Evolutionary conservation across 2,797 vertebrate species (phyloP).

Genomic region (Gymnodraco acuticeps): DNA sequence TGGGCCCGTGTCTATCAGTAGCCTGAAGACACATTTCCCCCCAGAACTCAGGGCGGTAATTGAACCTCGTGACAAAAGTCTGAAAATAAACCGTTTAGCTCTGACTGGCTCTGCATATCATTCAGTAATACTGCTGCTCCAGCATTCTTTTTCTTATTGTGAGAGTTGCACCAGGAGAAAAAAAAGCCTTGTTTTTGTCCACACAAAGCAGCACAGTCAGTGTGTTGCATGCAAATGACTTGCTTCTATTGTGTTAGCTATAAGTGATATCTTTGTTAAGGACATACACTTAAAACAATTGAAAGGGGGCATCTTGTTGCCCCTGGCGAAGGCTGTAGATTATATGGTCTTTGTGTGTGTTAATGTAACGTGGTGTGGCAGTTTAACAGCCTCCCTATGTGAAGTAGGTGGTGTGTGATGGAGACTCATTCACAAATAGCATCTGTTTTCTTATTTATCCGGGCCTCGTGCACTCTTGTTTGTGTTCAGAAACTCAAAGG

Average conservation of each 20-base stretch:
- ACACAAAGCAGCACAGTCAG: conserved; percentile 59
- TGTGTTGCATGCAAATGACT: conserved; percentile 81
- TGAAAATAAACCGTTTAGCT: conserved; percentile 64
- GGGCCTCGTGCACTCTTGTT: conserved; percentile 10
- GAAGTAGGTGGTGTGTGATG: conserved; percentile 40
- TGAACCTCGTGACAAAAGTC: conserved; percentile 63
- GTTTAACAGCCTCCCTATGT: conserved; percentile 63
- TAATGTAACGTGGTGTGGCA: conserved; percentile 62
- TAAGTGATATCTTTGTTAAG: conserved; percentile 74
- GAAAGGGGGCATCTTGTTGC: conserved; percentile 44
- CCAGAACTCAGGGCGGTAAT: conserved; percentile 42
- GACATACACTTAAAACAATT: conserved; percentile 74
- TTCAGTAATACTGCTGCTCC: conserved; percentile 39
- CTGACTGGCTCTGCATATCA: conserved; percentile 32
- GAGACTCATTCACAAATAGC: conserved; percentile 44
- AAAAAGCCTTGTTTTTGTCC: conserved; percentile 57
- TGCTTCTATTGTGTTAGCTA: conserved; percentile 67
- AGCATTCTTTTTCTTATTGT: conserved; percentile 36
- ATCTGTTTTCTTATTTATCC: conserved; percentile 63
- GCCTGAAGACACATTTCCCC: conserved; percentile 66
- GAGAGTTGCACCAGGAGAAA: conserved; percentile 43
- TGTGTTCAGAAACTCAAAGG: conserved; percentile 23
- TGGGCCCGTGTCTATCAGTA: conserved; percentile 50
- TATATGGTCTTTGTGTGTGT: conserved; percentile 60
- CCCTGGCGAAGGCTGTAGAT: conserved; percentile 57